Evolutionary conservation across 2,888 invertebrate genomes (phyloP), one percentile per base, ranked within the genome.

Genomic region (Drosophila macrospina): DNA sequence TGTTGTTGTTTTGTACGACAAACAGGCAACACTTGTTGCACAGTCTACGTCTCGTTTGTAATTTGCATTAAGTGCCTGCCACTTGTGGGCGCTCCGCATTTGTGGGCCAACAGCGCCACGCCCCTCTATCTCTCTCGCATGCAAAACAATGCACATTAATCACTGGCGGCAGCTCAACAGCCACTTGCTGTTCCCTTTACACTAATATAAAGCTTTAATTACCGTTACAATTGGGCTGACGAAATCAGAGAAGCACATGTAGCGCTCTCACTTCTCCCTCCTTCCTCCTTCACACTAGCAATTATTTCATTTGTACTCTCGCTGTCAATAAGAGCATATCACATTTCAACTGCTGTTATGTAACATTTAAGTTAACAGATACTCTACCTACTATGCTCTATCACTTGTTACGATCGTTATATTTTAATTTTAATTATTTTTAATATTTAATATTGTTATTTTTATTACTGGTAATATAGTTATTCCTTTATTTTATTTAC

Each of bases 1-100:
- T 28, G 7, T 5, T 48, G n/a, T 34, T 48, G 1, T 20, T 20
- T 20, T 1, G 20, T 50, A 26, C 48, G n/a, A 50, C 28, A 34
- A 34, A 44, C 60, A 61, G 51, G 48, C 50, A 54, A 20, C 63
- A 45, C 59, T 54, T 51, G 62, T 59, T 52, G 51, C 16, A 32
- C 7, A 48, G n/a, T 34, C 37, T 7, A 28, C 56, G 60, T 50
- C 66, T 11, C 69, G 42, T 54, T 65, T 60, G 82, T 77, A 71
- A 88, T 88, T 85, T 85, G 87, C 85, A 85, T 84, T 70, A 81
- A 86, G 81, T 76, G 80, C 61, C 66, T 66, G 84, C 62, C 56
- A 63, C 54, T 20, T 20, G 20, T 28, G 51, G 44, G 70, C 75
- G 60, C 62, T 30, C 48, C 66, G 54, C 44, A 39, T 65, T 66